phyloP scores from a whole-genome alignment of 2,888 invertebrate genomes.

The Eristalis intricaria region DNA sequence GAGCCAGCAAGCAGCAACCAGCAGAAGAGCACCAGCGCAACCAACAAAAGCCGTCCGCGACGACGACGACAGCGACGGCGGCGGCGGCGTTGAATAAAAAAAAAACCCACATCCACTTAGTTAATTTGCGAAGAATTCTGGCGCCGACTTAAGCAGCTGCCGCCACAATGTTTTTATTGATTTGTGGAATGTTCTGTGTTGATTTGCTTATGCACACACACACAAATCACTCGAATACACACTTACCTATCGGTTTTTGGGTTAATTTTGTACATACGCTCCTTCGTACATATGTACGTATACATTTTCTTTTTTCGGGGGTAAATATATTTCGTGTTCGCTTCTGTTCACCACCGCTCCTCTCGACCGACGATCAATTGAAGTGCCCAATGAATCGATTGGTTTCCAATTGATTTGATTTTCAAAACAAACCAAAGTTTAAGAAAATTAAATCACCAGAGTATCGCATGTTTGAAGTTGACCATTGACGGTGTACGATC shows the following conservation, averaged over 20 bases:
- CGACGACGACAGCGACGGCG: conserved; percentile 51
- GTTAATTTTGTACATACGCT: conserved; percentile 41
- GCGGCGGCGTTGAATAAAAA: conserved; percentile 64
- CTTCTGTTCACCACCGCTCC: not conserved
- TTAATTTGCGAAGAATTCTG: conserved; percentile 82
- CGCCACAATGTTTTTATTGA: conserved; percentile 82
- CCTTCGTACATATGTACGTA: conserved; percentile 18
- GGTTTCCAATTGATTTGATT: conserved; percentile 44
- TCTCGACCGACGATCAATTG: not conserved
- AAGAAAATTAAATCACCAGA: not conserved
- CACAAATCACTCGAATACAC: not conserved
- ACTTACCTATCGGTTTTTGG: conserved; percentile 4
- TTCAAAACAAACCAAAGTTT: not conserved
- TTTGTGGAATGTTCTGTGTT: conserved; percentile 78
- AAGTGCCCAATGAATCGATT: not conserved
- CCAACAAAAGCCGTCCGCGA: conserved; percentile 61
- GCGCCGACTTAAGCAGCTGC: conserved; percentile 83
- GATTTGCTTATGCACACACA: conserved; percentile 45
- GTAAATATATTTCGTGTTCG: not conserved
- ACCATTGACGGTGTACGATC: not conserved
- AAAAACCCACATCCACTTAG: conserved; percentile 76
- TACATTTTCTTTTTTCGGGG: conserved; percentile 5
- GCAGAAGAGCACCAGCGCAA: conserved; percentile 47
- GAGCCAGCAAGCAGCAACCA: conserved; percentile 28
- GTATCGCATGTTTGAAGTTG: not conserved